Evolutionary conservation across 2,113 vertebrate species (phyloP).

Genomic region (Toxostoma redivivum): DNA sequence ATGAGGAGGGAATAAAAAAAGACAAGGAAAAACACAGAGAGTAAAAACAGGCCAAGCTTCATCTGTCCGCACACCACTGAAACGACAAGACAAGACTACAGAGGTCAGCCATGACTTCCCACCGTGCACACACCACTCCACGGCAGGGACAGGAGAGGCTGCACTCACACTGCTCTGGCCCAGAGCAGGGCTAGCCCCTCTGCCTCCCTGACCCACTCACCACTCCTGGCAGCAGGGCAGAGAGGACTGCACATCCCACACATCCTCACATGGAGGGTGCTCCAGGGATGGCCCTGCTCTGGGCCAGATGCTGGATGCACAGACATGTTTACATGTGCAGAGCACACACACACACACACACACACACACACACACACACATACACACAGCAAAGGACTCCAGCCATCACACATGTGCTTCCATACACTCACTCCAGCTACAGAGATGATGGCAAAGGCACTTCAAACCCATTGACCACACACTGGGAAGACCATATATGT

Average conservation of each 20-base stretch:
- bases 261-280: neutral
- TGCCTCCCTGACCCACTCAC: neutral
- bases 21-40: conserved; percentile 98
- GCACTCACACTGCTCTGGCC: neutral
- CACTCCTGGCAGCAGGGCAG: neutral
- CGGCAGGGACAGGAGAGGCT: neutral
- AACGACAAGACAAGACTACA: conserved; percentile 78
- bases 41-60: conserved; percentile 98
- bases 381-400: neutral
- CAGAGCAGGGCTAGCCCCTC: neutral
- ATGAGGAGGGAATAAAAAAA: conserved; percentile 89
- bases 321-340: neutral
- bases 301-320: neutral
- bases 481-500: neutral
- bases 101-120: conserved; percentile 60
- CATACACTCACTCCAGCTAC: neutral
- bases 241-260: neutral
- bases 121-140: conserved; percentile 24
- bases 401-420: neutral
- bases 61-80: conserved; percentile 84
- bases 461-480: conserved; percentile 23
- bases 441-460: conserved; percentile 37
- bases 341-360: neutral
- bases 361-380: neutral
- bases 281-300: fast-evolving